A percentile compares a stretch with the other conserved stretches of the same genome.
phyloP scores from a whole-genome alignment of 92 coral and sea anemone species.

The Plumapathes pennacea region DNA sequence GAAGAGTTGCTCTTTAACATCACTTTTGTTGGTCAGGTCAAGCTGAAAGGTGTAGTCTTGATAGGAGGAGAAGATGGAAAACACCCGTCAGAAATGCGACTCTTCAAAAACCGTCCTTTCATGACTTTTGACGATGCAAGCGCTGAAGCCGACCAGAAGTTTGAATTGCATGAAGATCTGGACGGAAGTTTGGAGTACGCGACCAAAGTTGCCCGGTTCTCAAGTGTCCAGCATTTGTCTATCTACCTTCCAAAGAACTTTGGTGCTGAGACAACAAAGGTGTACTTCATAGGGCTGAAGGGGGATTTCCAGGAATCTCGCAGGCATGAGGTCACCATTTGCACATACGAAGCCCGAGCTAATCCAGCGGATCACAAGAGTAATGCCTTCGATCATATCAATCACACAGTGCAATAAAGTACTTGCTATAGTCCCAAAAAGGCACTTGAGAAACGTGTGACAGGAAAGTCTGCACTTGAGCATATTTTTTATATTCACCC shows the following conservation, averaged over 20 bases:
- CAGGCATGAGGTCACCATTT: conserved; percentile 92
- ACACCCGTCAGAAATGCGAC: conserved; percentile 91
- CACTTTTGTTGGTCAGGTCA: conserved; percentile 90
- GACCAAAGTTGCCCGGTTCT: conserved; percentile 91
- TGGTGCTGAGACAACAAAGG: conserved; percentile 92
- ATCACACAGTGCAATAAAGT: conserved; percentile 66
- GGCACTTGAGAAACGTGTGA: too few relatives aligned
- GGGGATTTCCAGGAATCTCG: conserved; percentile 90
- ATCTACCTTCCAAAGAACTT: conserved; percentile 89
- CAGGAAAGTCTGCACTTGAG: neutral
- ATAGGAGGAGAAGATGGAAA: conserved; percentile 90
- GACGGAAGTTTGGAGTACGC: conserved; percentile 87
- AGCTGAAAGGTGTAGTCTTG: conserved; percentile 81
- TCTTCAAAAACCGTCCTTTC: conserved; percentile 86
- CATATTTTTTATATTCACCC: too few relatives aligned
- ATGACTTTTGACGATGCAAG: conserved; percentile 95
- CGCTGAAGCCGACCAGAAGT: conserved; percentile 83
- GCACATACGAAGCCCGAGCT: conserved; percentile 95
- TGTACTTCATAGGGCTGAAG: conserved; percentile 85
- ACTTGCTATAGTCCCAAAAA: neutral
- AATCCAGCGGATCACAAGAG: conserved; percentile 95
- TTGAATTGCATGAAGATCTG: conserved; percentile 84
- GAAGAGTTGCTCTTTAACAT: conserved; percentile 89
- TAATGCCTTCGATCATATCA: conserved; percentile 73
- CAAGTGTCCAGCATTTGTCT: conserved; percentile 86